phyloP scores from a whole-genome alignment of 2,797 vertebrate genomes.

The Rhodeus uyekii region DNA sequence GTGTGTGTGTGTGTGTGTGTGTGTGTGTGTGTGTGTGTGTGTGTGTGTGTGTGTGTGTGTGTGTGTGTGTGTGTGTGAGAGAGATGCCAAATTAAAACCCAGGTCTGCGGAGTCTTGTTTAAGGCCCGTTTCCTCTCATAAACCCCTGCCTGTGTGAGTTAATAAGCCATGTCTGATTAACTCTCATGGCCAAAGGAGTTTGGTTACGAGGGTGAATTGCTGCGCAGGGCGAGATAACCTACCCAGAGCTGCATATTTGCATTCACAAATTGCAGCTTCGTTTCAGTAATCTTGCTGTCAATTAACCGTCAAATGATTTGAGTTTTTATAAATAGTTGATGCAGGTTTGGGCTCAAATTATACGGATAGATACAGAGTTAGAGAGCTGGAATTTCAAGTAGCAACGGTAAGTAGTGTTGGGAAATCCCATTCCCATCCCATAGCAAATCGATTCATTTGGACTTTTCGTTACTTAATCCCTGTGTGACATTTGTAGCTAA shows the following conservation, averaged over 20 bases:
- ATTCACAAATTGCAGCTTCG: neutral
- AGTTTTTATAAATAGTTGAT: neutral
- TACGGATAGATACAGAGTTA: no score
- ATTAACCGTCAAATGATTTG: neutral
- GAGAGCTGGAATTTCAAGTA: neutral
- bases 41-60: neutral
- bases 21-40: neutral
- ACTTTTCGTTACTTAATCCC: neutral
- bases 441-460: neutral
- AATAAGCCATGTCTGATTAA: slow-evolving; percentile 32
- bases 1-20: neutral
- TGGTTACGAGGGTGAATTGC: neutral
- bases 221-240: slow-evolving; percentile 6
- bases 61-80: neutral
- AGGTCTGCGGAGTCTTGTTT: slow-evolving; percentile 9
- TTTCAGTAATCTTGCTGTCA: neutral
- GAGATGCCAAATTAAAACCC: slow-evolving; percentile 10
- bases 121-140: slow-evolving; percentile 13
- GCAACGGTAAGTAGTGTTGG: neutral
- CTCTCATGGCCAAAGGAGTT: slow-evolving; percentile 10
- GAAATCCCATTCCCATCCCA: neutral
- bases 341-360: neutral
- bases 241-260: neutral
- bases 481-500: neutral
- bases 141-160: slow-evolving; percentile 10